These are phyloP conservation scores for Takifugu ocellatus DNA, from an alignment of 2,797 vertebrate species.

Conservation along the genomic window DNA sequence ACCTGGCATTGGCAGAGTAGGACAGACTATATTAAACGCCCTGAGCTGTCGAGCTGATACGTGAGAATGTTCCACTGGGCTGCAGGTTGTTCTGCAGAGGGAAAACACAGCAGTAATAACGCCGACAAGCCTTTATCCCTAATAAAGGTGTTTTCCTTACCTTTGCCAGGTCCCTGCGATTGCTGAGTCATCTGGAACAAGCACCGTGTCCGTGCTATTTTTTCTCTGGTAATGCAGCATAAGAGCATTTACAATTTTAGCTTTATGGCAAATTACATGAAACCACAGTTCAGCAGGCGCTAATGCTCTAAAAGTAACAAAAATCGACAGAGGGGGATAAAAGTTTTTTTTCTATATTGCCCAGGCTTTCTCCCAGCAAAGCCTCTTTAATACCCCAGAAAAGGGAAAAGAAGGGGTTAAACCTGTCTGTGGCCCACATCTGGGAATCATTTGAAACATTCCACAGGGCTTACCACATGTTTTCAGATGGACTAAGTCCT, in stretches of 20 bases:
- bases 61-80: constrained; percentile 17
- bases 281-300: constrained; percentile 59
- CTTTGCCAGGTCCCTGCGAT: constrained; percentile 50
- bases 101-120: constrained; percentile 8
- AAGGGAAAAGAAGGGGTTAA: constrained; percentile 76
- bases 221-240: constrained; percentile 69
- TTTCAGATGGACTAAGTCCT: constrained; percentile 83
- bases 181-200: constrained; percentile 75
- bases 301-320: constrained; percentile 68
- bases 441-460: constrained; percentile 85
- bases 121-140: constrained; percentile 19
- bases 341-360: constrained; percentile 44
- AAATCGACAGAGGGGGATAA: constrained; percentile 52
- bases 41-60: constrained; percentile 12
- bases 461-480: constrained; percentile 85
- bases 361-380: constrained; percentile 40
- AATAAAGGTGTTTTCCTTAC: constrained; percentile 59
- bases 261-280: constrained; percentile 67
- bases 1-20: constrained; percentile 14
- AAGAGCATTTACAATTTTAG: constrained; percentile 69
- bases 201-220: constrained; percentile 53
- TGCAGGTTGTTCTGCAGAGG: constrained; percentile 20
- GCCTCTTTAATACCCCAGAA: constrained; percentile 36
- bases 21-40: constrained; percentile 19
- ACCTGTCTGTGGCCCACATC: constrained; percentile 80